phyloP scores from a whole-genome alignment of 2,797 vertebrate genomes.

The Tokudaia tokunoshimensis region DNA sequence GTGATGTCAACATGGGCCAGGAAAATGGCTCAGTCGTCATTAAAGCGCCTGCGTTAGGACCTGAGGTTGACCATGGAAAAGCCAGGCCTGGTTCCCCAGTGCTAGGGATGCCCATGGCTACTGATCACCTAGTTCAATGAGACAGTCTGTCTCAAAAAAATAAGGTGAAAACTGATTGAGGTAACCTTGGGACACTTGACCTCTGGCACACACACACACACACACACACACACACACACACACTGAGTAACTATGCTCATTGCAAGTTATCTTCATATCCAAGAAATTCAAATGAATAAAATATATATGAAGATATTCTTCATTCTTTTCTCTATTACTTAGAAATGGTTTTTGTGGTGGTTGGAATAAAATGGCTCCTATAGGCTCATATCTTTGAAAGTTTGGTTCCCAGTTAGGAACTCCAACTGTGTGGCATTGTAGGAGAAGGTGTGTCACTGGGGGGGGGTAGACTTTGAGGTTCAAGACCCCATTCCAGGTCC shows the following conservation, averaged over 20 bases:
- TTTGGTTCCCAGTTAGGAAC: neutral
- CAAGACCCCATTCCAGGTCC: neutral
- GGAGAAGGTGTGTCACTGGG: neutral
- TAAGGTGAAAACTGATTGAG: neutral
- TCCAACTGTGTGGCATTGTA: neutral
- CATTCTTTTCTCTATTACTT: neutral
- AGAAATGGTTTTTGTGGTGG: neutral
- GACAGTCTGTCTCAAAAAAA: neutral
- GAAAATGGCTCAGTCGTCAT: neutral
- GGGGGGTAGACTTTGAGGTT: neutral
- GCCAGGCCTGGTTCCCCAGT: too few relatives aligned
- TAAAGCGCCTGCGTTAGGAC: neutral
- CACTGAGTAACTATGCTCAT: neutral
- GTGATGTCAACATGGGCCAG: neutral
- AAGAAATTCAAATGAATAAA: slow-evolving; percentile 50
- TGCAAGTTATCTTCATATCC: neutral
- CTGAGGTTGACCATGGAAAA: neutral
- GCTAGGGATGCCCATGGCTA: neutral
- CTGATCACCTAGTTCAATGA: neutral
- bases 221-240: neutral
- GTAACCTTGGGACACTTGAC: neutral
- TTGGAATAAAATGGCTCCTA: neutral
- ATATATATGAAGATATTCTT: neutral
- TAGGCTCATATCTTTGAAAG: neutral
- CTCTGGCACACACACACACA: neutral